Evolutionary conservation across 2,888 invertebrate genomes (phyloP), one percentile per base, ranked within the genome.

Genomic region (Atherix ibis): DNA sequence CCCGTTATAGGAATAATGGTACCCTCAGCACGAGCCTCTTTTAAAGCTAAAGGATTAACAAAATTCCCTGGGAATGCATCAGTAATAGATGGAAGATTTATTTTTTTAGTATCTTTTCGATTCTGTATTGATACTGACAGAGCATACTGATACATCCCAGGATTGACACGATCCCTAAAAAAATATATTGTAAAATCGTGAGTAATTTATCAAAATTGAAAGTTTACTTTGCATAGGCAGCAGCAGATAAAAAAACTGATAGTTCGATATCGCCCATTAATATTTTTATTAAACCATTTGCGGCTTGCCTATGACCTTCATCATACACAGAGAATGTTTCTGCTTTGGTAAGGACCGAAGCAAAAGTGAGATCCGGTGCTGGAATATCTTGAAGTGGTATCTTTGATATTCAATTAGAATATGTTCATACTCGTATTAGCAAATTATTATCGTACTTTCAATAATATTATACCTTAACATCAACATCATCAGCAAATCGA

Each of bases 11-110:
- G 65, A 2, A 73, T 71, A 2, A 79, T 64, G 19, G 67, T 70
- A 32, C 73, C 68, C 53, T 76, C 74, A 50, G 81, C 78, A 10
- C 78, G 66, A 0, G 78, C 81, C 33, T 68, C 64, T 2, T 70
- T 62, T 51, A 85, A 76, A 3, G 77, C 68, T 25, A 73, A 70
- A 8, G 80, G 72, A 47, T 83, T 82, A 47, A 87, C 63, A 56
- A 80, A 88, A 57, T 82, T 82, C 50, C 78, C 76, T 0, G 88
- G 89, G 56, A 88, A 84, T 1, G 74, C 66, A 54, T 84, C 78
- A 26, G 73, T 71, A 42, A 85, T 71, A 0, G 80, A 72, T 0
- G 85, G 85, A 30, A 82, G 55, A 32, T 69, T 67, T 14, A 85
- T 48, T 29, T 45, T 30, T 2, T 41, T 35, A 0, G 58, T 57